phyloP scores from a whole-genome alignment of 53 echinoderm and acorn worm species.

The Echinarachnius parma region DNA sequence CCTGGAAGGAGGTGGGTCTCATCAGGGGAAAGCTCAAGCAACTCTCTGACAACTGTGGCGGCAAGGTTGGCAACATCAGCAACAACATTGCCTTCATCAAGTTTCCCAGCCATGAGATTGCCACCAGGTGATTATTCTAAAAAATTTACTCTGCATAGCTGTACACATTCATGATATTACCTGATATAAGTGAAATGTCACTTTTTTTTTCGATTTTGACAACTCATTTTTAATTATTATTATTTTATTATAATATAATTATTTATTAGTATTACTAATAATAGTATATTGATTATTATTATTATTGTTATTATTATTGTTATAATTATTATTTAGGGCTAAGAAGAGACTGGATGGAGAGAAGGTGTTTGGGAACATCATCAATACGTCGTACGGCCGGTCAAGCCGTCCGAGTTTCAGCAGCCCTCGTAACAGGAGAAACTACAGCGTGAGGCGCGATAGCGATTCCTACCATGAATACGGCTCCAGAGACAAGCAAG shows the following conservation, averaged over 20 bases:
- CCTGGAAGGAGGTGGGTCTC: slow-evolving; percentile 46
- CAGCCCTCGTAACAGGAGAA: slow-evolving; percentile 4
- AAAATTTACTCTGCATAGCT: no score
- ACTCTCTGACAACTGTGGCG: slow-evolving; percentile 95
- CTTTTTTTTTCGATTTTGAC: no score
- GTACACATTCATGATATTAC: no score
- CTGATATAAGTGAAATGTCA: no score
- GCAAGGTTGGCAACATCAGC: slow-evolving; percentile 70
- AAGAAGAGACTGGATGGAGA: slow-evolving; percentile 95
- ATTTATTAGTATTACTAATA: no score
- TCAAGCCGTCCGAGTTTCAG: slow-evolving; percentile 3
- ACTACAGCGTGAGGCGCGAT: neutral
- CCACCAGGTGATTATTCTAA: slow-evolving; percentile 69
- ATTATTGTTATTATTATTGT: neutral
- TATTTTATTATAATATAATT: no score
- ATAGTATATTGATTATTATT: neutral
- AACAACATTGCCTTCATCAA: slow-evolving; percentile 83
- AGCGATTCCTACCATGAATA: slow-evolving; percentile 13
- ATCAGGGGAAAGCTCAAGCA: slow-evolving; percentile 76
- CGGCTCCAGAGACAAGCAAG: slow-evolving; percentile 18
- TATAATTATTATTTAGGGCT: slow-evolving; percentile 51
- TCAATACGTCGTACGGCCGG: slow-evolving; percentile 52
- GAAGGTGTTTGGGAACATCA: slow-evolving; percentile 81
- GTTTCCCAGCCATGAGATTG: slow-evolving; percentile 88
- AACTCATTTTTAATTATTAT: no score